A percentile compares a stretch with the other conserved stretches of the same genome.
Conservation (phyloP, 2,888 invertebrate species). For the Hypselothyrea guttata region DNA sequence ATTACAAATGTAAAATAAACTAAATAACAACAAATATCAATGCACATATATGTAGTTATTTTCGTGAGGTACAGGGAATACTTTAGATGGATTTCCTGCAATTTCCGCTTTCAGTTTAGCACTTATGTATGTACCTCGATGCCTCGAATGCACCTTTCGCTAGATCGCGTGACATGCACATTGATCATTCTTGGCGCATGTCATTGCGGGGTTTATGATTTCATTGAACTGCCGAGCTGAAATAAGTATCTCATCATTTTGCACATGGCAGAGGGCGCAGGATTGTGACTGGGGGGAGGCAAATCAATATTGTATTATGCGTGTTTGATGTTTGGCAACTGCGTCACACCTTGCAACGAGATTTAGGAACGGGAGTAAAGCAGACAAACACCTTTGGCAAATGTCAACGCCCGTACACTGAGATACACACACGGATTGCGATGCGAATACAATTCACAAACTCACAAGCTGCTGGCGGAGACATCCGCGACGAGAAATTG, state of each 20-base stretch:
- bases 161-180: conserved; percentile 27
- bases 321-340: conserved; percentile 57
- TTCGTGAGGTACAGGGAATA: no score
- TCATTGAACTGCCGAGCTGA: conserved; percentile 13
- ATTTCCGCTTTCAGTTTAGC: no score
- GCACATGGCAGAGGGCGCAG: conserved; percentile 27
- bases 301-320: conserved; percentile 56
- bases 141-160: conserved; percentile 37
- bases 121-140: no score
- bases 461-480: conserved; percentile 62
- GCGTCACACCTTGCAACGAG: conserved; percentile 63
- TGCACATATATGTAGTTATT: no score
- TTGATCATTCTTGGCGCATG: conserved; percentile 33
- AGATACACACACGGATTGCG: conserved; percentile 38
- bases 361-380: conserved; percentile 7
- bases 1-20: no score
- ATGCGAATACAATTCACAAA: conserved; percentile 35
- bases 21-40: no score
- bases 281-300: conserved; percentile 11
- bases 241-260: conserved; percentile 25
- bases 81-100: no score
- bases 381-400: conserved; percentile 60
- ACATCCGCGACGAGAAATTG: conserved; percentile 65
- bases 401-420: conserved; percentile 70
- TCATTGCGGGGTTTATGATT: conserved; percentile 24